Base-by-base conservation (phyloP, 1,140 invertebrate species). In the Pseudomyrmex gracilis region DNA sequence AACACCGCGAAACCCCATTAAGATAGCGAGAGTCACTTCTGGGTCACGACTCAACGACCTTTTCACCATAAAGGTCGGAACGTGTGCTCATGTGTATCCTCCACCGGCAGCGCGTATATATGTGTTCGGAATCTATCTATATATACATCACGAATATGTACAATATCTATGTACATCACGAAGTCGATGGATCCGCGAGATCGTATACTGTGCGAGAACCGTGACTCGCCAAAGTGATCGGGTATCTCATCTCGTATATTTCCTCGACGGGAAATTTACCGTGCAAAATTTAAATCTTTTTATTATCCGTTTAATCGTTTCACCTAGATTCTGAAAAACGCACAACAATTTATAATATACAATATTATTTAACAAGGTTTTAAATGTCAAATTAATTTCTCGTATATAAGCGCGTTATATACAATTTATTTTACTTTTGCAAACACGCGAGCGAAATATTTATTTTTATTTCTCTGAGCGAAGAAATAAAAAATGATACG, bases 21-120 rank as follows among this genome's bases (percentile, higher is more conserved):
- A 85, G 77, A 85, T 82, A 85, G 67, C 77, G 49, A 67, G n/a
- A 73, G 22, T 73, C 58, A 53, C 51, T 85, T 82, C 45, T 85
- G 17, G 34, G 58, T 78, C 55, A 55, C 47, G 24, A 64, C 53
- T 64, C 63, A 17, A 47, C 34, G 57, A 77, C 55, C 83, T 84
- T 84, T 84, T 51, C 49, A 80, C 45, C 13, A 70, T 76, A 13
- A 58, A 34, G 34, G 34, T 34, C 5, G 34, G 34, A 34, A 34
- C 34, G 34, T 34, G 34, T 34, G 34, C 5, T 34, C 34, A 34
- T 34, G 5, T 34, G 34, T 34, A 34, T 34, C 34, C 1, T 0
- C 5, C 9, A 13, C 60, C 55, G 55, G 13, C 5, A 43, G 20
- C 45, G 13, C 24, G 20, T 34, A 15, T 15, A 2, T 57, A 15